Evolutionary conservation across 2,888 invertebrate species (phyloP).

Genomic region (Tolmerus cingulatus): DNA sequence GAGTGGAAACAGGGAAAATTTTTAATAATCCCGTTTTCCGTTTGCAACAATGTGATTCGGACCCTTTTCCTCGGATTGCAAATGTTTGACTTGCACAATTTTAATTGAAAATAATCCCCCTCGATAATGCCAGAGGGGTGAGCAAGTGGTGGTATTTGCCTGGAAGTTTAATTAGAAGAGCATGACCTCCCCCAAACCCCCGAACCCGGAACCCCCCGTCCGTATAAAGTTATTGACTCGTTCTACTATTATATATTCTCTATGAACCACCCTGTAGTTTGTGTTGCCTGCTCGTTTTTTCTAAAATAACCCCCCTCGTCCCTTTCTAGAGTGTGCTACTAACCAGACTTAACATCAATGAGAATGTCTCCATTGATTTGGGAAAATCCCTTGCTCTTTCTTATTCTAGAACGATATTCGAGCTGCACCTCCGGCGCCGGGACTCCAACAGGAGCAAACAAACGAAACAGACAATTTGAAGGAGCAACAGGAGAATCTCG

Average conservation of each 20-base stretch:
- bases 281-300: not conserved
- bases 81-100: constrained; percentile 15
- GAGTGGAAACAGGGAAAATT: not conserved
- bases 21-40: not conserved
- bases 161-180: not conserved
- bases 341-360: not conserved
- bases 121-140: not conserved
- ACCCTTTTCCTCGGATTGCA: not conserved
- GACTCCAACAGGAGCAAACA: not conserved
- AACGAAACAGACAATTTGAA: constrained; percentile 23
- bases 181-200: not conserved
- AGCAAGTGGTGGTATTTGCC: not conserved
- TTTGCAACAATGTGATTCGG: not conserved
- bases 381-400: not conserved
- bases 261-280: not conserved
- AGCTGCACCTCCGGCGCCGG: constrained; percentile 1
- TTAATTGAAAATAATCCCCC: not conserved
- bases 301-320: not conserved
- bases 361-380: not conserved
- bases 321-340: not conserved
- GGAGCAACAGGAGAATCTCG: constrained; percentile 30
- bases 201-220: not conserved
- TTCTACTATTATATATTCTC: no score
- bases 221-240: not conserved
- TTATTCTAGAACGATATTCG: constrained; percentile 32